Conservation (phyloP, 2,113 vertebrate species). For the Panurus biarmicus region DNA sequence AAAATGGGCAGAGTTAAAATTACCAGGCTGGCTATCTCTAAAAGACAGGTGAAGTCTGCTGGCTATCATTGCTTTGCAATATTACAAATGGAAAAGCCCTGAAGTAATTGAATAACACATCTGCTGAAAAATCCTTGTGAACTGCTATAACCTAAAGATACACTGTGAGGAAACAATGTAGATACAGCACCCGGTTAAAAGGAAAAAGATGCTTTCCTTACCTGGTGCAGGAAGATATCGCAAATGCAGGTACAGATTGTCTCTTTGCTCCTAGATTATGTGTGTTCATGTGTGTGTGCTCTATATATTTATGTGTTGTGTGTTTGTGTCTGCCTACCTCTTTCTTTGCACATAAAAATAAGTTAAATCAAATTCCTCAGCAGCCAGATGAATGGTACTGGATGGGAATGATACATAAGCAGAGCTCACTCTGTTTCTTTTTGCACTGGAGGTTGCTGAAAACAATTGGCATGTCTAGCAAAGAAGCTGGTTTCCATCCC, state of each 20-base stretch:
- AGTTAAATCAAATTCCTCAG: neutral
- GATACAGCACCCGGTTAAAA: neutral
- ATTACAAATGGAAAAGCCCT: slow-evolving; percentile 67
- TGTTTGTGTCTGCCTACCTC: neutral
- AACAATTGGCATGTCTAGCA: neutral
- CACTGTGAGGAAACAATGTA: slow-evolving; percentile 43
- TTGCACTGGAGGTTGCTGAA: neutral
- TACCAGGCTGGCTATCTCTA: slow-evolving; percentile 65
- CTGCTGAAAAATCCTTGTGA: slow-evolving; percentile 59
- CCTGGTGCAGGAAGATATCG: neutral
- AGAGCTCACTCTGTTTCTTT: neutral
- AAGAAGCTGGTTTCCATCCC: neutral
- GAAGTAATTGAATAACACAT: slow-evolving; percentile 69
- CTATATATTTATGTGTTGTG: neutral
- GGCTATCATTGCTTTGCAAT: slow-evolving; percentile 59
- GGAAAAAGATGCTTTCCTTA: slow-evolving; percentile 24
- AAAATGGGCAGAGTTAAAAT: slow-evolving; percentile 68
- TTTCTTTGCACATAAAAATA: neutral
- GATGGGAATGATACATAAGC: neutral
- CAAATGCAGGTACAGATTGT: slow-evolving; percentile 5
- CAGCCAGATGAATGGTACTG: neutral
- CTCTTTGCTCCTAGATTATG: neutral
- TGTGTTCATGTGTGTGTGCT: neutral
- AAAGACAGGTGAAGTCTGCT: slow-evolving; percentile 67
- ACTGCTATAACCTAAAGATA: slow-evolving; percentile 49